Evolutionary conservation across 2,888 invertebrate genomes (phyloP).

Genomic region (Odontocolon sp.): DNA sequence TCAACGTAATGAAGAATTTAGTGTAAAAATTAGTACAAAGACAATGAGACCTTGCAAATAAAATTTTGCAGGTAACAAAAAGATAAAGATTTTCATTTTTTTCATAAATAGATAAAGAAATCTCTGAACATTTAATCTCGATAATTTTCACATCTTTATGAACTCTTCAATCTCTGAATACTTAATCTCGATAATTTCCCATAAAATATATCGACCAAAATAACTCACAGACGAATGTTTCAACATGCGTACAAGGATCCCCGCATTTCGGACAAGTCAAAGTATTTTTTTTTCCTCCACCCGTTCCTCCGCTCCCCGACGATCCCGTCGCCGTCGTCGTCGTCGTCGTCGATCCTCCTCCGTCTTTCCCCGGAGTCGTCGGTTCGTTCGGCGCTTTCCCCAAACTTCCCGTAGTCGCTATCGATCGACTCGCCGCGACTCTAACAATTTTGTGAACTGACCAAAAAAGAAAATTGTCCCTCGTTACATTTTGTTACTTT

Average conservation of each 20-base stretch:
- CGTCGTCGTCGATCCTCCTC: slow-evolving; percentile 60
- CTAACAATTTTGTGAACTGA: slow-evolving; percentile 78
- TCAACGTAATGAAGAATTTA: too few species aligned
- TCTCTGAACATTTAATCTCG: too few species aligned
- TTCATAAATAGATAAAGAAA: too few species aligned
- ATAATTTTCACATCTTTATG: too few species aligned
- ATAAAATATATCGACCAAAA: neutral
- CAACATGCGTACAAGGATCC: slow-evolving; percentile 98
- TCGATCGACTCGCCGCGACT: slow-evolving; percentile 73
- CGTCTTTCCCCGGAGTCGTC: slow-evolving; percentile 74
- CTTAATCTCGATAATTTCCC: too few species aligned
- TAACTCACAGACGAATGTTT: slow-evolving; percentile 94
- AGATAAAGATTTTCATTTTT: too few species aligned
- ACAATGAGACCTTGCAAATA: too few species aligned
- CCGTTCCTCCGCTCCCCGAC: slow-evolving; percentile 79
- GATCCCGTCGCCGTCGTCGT: slow-evolving; percentile 58
- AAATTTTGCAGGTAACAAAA: too few species aligned
- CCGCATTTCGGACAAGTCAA: slow-evolving; percentile 98
- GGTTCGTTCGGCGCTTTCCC: slow-evolving; percentile 77
- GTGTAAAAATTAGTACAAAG: too few species aligned
- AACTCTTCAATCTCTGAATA: too few species aligned
- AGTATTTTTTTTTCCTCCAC: slow-evolving; percentile 88
- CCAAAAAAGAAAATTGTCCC: neutral
- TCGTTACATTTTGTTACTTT: neutral
- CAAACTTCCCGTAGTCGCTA: slow-evolving; percentile 71